phyloP scores from a whole-genome alignment of 2,888 invertebrate genomes.

The Plagodis pulveraria region DNA sequence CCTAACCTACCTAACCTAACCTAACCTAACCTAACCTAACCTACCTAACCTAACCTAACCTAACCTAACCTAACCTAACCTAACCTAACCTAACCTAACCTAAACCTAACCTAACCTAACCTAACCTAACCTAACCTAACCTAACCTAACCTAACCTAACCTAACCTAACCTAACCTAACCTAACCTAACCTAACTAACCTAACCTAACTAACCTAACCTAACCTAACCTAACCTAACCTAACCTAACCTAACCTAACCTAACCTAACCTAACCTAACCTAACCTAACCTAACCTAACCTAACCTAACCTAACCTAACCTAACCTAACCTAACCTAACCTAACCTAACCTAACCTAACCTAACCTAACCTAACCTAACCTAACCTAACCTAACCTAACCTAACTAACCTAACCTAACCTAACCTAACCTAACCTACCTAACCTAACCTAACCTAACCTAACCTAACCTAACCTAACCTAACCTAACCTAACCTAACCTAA shows the following conservation, averaged over 20 bases:
- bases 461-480: conserved; percentile 7
- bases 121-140: conserved; percentile 10
- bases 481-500: conserved; percentile 4
- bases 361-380: conserved; percentile 9
- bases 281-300: conserved; percentile 7
- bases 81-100: conserved; percentile 10
- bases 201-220: conserved; percentile 7
- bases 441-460: conserved; percentile 9
- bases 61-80: conserved; percentile 10
- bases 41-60: conserved; percentile 7
- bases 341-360: conserved; percentile 8
- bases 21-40: conserved; percentile 8
- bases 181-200: conserved; percentile 10
- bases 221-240: conserved; percentile 7
- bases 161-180: conserved; percentile 10
- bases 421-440: conserved; percentile 8
- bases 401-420: conserved; percentile 8
- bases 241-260: conserved; percentile 7
- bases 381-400: conserved; percentile 9
- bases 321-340: conserved; percentile 7
- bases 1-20: conserved; percentile 17
- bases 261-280: conserved; percentile 7
- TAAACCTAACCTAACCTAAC: conserved; percentile 10
- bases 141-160: conserved; percentile 9
- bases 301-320: conserved; percentile 6